These are phyloP conservation scores for Pocota personata DNA, from an alignment of 2,888 invertebrate genomes.

Conservation along the genomic window DNA sequence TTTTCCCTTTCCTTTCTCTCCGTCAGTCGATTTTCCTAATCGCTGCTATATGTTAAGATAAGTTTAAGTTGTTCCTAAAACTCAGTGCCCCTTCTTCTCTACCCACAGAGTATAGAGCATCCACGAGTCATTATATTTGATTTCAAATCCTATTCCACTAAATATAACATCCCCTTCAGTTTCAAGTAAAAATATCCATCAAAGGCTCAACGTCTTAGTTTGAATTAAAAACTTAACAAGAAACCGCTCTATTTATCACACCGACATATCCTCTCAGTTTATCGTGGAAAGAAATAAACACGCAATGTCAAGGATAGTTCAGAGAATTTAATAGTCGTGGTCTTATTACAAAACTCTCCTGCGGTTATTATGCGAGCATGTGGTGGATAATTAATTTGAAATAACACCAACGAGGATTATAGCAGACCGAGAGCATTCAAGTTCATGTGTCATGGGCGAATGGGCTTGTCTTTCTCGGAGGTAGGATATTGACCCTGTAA, in stretches of 20 bases:
- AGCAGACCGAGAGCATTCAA: neutral
- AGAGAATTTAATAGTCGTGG: neutral
- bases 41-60: too few relatives aligned
- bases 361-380: constrained; percentile 17
- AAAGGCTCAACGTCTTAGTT: neutral
- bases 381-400: constrained; percentile 27
- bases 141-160: too few relatives aligned
- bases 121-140: too few relatives aligned
- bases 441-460: constrained; percentile 2
- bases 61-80: too few relatives aligned
- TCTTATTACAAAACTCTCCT: neutral
- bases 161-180: neutral
- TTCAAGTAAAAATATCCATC: neutral
- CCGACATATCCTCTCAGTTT: neutral
- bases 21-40: too few relatives aligned
- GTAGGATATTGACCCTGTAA: neutral
- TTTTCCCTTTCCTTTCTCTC: too few relatives aligned
- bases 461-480: neutral
- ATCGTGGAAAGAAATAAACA: constrained; percentile 6
- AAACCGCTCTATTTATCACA: neutral
- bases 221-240: neutral
- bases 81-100: too few relatives aligned
- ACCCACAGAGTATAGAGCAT: too few relatives aligned
- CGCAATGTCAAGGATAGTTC: constrained; percentile 31
- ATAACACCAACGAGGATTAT: constrained; percentile 4